These are phyloP conservation scores for Nothocercus julius DNA, from an alignment of 2,113 vertebrate species.

Conservation along the genomic window DNA sequence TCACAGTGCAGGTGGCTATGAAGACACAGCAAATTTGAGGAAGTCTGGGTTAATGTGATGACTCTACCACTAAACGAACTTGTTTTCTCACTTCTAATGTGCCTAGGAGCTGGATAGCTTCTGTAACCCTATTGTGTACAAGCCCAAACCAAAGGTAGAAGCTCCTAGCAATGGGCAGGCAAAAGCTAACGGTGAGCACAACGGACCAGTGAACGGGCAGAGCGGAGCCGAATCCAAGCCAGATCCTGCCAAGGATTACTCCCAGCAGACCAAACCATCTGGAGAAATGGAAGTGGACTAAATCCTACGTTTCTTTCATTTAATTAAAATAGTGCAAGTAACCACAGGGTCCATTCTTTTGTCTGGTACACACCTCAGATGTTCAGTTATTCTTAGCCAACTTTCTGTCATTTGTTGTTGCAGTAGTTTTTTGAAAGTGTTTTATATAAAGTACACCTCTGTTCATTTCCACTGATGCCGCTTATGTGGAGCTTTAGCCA, in stretches of 20 bases:
- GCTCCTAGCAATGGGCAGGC: constrained; percentile 79
- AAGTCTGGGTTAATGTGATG: accelerated
- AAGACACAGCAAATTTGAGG: neutral
- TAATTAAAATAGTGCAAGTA: constrained; percentile 75
- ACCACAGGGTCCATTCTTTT: constrained; percentile 77
- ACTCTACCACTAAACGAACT: neutral
- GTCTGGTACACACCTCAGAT: constrained; percentile 72
- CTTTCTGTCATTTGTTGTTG: constrained; percentile 78
- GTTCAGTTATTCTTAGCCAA: constrained; percentile 75
- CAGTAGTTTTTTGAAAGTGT: constrained; percentile 77
- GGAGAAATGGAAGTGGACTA: constrained; percentile 96
- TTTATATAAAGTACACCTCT: constrained; percentile 75
- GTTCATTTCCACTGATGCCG: constrained; percentile 77
- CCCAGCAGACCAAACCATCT: constrained; percentile 81
- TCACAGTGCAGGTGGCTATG: neutral
- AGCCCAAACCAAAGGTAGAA: constrained; percentile 87
- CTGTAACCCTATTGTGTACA: constrained; percentile 87
- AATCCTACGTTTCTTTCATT: constrained; percentile 60
- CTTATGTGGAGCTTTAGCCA: constrained; percentile 79
- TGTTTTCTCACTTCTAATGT: constrained; percentile 16
- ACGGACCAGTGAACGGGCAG: constrained; percentile 83
- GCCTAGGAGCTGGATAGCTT: constrained; percentile 88
- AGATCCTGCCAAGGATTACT: constrained; percentile 77
- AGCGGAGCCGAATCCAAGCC: constrained; percentile 78
- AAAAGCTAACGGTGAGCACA: constrained; percentile 81